A percentile compares a stretch with the other conserved stretches of the same genome.
Conservation (phyloP, 1,140 invertebrate genomes). For the Doryteuthis pealeii region DNA sequence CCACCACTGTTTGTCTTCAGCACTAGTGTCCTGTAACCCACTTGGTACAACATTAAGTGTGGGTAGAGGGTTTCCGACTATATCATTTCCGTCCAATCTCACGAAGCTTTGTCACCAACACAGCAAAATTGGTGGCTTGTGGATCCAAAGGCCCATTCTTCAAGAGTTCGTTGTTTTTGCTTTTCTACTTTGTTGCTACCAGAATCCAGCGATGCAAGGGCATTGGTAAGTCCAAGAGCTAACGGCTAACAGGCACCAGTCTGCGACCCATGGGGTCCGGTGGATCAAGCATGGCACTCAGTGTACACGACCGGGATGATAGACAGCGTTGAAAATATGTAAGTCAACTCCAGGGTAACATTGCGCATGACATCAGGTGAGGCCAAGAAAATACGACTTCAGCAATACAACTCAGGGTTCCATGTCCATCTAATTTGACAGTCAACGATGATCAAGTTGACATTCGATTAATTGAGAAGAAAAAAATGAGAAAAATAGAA, state of each 20-base stretch:
- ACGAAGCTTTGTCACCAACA: conserved; percentile 61
- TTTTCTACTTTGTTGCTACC: conserved; percentile 54
- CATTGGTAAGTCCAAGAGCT: conserved; percentile 69
- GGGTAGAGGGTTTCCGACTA: conserved; percentile 61
- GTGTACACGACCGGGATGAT: conserved; percentile 61
- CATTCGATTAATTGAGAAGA: conserved; percentile 66
- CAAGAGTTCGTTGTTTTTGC: conserved; percentile 62
- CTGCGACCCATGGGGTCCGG: conserved; percentile 76
- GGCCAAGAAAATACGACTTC: conserved; percentile 73
- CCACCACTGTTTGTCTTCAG: conserved; percentile 42
- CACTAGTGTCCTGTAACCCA: conserved; percentile 45
- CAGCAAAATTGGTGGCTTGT: conserved; percentile 60
- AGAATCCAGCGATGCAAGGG: conserved; percentile 63
- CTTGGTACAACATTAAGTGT: conserved; percentile 60
- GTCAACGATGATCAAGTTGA: conserved; percentile 40
- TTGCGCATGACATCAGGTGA: conserved; percentile 60
- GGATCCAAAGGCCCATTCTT: conserved; percentile 61
- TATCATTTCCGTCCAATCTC: conserved; percentile 65
- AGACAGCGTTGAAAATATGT: conserved; percentile 63
- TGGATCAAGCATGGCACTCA: conserved; percentile 73
- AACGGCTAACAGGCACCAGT: conserved; percentile 82
- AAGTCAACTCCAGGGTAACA: conserved; percentile 63
- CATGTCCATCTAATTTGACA: conserved; percentile 61
- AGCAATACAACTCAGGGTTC: conserved; percentile 69
- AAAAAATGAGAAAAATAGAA: too few relatives aligned